Conservation (phyloP, 2,797 vertebrate species). For the Hybognathus amarus region DNA sequence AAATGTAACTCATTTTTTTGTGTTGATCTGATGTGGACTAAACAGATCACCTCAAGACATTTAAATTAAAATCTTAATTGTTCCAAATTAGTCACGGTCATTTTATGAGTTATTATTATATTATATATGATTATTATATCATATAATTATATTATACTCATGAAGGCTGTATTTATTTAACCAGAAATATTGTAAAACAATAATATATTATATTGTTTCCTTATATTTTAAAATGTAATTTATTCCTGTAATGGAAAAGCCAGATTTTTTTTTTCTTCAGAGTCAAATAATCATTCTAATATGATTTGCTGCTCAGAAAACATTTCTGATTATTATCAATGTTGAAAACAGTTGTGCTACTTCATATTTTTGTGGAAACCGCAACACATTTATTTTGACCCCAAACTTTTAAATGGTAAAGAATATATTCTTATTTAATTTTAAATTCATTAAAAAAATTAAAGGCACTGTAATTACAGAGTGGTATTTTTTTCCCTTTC, state of each 20-base stretch:
- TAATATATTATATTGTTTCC: neutral
- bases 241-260: neutral
- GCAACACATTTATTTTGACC: neutral
- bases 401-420: neutral
- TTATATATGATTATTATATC: too few species aligned
- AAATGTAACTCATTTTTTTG: neutral
- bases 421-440: neutral
- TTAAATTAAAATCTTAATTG: neutral
- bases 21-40: neutral
- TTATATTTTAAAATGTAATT: neutral
- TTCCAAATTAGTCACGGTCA: neutral
- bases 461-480: neutral
- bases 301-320: neutral
- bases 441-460: too few species aligned
- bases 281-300: too few species aligned
- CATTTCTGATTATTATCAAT: neutral
- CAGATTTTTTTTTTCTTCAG: too few species aligned
- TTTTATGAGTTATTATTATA: too few species aligned
- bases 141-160: neutral
- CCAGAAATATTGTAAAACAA: neutral
- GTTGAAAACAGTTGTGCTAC: neutral
- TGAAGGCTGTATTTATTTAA: neutral
- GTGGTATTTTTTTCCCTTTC: neutral
- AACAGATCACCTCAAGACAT: neutral
- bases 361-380: neutral